Evolutionary conservation across 2,797 vertebrate species (phyloP).

Genomic region (Amniataba percoides): DNA sequence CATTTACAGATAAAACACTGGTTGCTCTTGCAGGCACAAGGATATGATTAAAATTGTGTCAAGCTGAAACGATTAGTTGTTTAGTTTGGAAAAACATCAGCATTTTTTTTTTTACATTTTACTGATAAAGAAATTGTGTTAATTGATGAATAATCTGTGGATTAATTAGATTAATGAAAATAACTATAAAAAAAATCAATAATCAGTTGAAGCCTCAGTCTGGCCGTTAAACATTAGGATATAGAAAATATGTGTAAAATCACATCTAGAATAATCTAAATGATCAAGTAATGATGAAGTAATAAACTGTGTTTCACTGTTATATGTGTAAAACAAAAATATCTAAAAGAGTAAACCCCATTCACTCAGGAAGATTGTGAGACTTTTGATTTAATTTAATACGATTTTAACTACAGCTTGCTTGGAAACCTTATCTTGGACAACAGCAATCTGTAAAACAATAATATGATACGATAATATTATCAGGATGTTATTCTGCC

Average conservation of each 20-base stretch:
- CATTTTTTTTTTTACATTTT: background rate
- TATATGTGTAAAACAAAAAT: background rate
- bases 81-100: too few species aligned
- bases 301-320: constrained; percentile 1
- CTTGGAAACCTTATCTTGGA: background rate
- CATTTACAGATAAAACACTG: background rate
- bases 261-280: background rate
- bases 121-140: background rate
- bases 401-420: background rate
- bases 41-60: background rate
- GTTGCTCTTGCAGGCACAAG: background rate
- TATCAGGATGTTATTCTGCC: background rate
- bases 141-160: background rate
- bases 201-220: background rate
- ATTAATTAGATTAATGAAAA: background rate
- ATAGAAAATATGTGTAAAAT: background rate
- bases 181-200: too few species aligned
- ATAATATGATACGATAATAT: background rate
- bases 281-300: background rate
- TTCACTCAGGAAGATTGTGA: background rate
- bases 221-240: background rate
- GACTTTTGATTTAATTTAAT: background rate
- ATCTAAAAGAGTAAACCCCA: background rate
- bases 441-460: background rate
- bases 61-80: background rate